Base-by-base conservation (phyloP, 2,888 invertebrate genomes). In the Fabriciana adippe region DNA sequence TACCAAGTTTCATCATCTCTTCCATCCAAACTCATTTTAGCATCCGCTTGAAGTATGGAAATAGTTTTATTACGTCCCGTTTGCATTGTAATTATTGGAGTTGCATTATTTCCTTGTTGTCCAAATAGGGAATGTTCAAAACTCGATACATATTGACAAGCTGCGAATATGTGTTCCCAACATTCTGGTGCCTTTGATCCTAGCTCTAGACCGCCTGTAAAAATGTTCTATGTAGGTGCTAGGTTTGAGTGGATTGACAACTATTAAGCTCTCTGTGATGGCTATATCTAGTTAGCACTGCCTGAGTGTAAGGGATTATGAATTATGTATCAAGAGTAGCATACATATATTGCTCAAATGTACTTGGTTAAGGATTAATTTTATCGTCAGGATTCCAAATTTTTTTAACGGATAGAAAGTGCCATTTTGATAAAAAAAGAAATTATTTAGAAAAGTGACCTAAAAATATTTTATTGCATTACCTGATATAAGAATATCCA, bases 151-250 rank as follows among this genome's bases (percentile, higher is more conserved):
- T 98, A 98, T 51, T 98, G 95, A 76, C 98, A 98, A 21, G 98
- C 98, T 78, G 96, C 95, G 83, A 99, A 98, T 70, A 99, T 97
- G 82, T 99, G 98, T 72, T 97, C 96, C 99, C 99, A 99, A 79
- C 99, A 99, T 74, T 97, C 97, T 18, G 97, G 94, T 35, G 98
- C 97, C 80, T 98, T 98, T 51, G 98, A 97, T 5, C 98, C 98
- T 8, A 98, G 93, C 81, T 98, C 98, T 62, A 99, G 91, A 2
- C 98, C 98, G 70, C 96, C 94, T 85, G 47, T 6, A 55, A 55
- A 35, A 3, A 35, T 60, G 56, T 41, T 8, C 18, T 45, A 16
- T 16, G 3, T 21, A 54, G 15, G 35, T 41, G 11, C 11, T 3
- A 41, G 11, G 8, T 41, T 35, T 11, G 11, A 11, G 35, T 11